Evolutionary conservation across 2,888 invertebrate genomes (phyloP).

Genomic region (Iphiclides podalirius): DNA sequence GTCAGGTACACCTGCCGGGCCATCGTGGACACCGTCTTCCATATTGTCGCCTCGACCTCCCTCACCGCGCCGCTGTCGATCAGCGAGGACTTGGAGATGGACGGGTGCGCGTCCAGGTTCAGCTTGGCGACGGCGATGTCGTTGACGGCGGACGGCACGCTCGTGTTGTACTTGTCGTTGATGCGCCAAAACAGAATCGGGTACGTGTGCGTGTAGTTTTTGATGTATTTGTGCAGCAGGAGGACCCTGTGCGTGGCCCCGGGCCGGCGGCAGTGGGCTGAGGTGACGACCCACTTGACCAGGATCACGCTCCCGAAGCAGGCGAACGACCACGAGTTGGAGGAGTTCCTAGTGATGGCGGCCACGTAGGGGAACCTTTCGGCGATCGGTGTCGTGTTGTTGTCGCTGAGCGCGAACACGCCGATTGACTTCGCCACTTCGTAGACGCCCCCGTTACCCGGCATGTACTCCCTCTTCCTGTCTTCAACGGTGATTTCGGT

Average conservation of each 20-base stretch:
- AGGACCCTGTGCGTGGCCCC: conserved; percentile 53
- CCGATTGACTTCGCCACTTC: conserved; percentile 48
- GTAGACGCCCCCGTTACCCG: conserved; percentile 36
- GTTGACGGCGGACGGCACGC: conserved; percentile 36
- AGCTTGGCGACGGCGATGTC: conserved; percentile 65
- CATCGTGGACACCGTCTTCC: conserved; percentile 67
- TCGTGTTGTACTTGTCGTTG: conserved; percentile 52
- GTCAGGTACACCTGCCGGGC: conserved; percentile 56
- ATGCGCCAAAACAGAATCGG: conserved; percentile 58
- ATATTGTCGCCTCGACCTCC: conserved; percentile 46
- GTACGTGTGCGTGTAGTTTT: conserved; percentile 52
- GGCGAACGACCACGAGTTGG: conserved; percentile 49
- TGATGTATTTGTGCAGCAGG: conserved; percentile 50
- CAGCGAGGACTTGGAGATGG: conserved; percentile 41
- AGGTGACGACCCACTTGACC: conserved; percentile 58
- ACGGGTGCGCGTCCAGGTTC: conserved; percentile 41
- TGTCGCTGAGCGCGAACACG: conserved; percentile 47
- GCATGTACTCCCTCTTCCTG: conserved; percentile 39
- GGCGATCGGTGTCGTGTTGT: conserved; percentile 33
- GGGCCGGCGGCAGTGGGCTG: conserved; percentile 56
- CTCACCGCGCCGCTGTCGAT: conserved; percentile 39
- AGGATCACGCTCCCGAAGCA: conserved; percentile 63
- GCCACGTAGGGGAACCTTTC: conserved; percentile 59
- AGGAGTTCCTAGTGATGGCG: conserved; percentile 52
- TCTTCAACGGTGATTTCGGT: conserved; percentile 59